A percentile compares a stretch with the other conserved stretches of the same genome.
phyloP scores from a whole-genome alignment of 2,888 invertebrate genomes.

The Chaetogeoica ovagalla region DNA sequence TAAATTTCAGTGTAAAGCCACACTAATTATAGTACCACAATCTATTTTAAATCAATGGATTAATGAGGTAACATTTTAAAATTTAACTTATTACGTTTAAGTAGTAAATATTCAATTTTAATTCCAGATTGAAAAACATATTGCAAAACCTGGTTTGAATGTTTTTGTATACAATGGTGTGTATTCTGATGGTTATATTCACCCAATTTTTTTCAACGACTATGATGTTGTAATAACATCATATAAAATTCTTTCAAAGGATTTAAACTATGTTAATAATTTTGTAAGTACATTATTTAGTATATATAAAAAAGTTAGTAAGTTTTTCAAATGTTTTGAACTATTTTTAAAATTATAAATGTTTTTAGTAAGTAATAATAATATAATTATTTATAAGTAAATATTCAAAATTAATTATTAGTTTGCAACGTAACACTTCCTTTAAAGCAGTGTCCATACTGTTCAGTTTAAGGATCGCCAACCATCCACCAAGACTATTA shows the following conservation, averaged over 20 bases:
- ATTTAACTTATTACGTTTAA: background rate
- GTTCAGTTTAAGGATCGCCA: no score
- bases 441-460: no score
- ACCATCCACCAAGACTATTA: no score
- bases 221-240: constrained; percentile 76
- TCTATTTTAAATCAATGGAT: constrained; percentile 74
- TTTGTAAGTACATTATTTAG: background rate
- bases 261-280: constrained; percentile 50
- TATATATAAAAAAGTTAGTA: no score
- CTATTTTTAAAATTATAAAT: no score
- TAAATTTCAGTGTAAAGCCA: constrained; percentile 65
- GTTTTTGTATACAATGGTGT: constrained; percentile 66
- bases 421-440: no score
- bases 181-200: constrained; percentile 64
- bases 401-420: no score
- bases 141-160: constrained; percentile 60
- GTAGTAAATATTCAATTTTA: constrained; percentile 15
- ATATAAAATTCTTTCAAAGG: constrained; percentile 63
- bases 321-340: no score
- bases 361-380: no score
- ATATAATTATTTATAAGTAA: no score
- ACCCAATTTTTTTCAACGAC: constrained; percentile 67
- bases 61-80: constrained; percentile 62
- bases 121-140: constrained; percentile 65
- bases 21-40: constrained; percentile 73